phyloP scores from a whole-genome alignment of 2,888 invertebrate genomes.

The Hypena proboscidalis region DNA sequence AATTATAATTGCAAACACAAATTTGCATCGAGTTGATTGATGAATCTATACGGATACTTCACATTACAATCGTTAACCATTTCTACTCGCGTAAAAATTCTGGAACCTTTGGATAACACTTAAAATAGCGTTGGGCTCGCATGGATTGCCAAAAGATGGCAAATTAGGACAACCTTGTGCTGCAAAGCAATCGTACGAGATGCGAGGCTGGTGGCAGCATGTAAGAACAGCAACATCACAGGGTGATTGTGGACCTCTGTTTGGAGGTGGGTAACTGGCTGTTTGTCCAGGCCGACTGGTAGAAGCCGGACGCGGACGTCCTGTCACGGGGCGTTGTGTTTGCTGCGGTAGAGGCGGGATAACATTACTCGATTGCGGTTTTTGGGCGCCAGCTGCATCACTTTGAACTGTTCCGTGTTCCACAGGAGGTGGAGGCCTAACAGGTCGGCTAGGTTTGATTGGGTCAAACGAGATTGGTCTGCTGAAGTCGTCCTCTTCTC shows the following conservation, averaged over 20 bases:
- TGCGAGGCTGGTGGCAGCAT: slow-evolving; percentile 63
- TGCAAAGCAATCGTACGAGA: slow-evolving; percentile 64
- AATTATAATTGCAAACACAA: too few species aligned
- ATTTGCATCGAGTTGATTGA: too few species aligned
- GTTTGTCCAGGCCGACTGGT: background rate
- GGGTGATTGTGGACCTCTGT: slow-evolving; percentile 39
- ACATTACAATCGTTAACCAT: slow-evolving; percentile 31
- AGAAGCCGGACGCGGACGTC: background rate
- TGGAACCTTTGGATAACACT: slow-evolving; percentile 61
- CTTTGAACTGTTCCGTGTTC: slow-evolving; percentile 62
- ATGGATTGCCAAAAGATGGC: slow-evolving; percentile 62
- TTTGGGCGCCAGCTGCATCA: slow-evolving; percentile 18
- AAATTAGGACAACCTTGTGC: slow-evolving; percentile 76
- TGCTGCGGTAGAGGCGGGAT: slow-evolving; percentile 2
- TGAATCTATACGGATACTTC: too few species aligned
- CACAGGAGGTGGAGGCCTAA: slow-evolving; percentile 57
- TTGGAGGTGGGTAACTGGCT: too few species aligned
- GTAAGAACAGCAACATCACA: slow-evolving; percentile 69
- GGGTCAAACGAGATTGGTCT: slow-evolving; percentile 67
- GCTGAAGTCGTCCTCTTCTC: slow-evolving; percentile 46
- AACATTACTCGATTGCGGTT: background rate
- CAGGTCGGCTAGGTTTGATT: slow-evolving; percentile 47
- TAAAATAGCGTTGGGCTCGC: slow-evolving; percentile 55
- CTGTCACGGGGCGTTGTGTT: background rate
- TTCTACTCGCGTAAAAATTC: slow-evolving; percentile 56